phyloP scores from a whole-genome alignment of 2,888 invertebrate species.

The Amphipyra berbera region DNA sequence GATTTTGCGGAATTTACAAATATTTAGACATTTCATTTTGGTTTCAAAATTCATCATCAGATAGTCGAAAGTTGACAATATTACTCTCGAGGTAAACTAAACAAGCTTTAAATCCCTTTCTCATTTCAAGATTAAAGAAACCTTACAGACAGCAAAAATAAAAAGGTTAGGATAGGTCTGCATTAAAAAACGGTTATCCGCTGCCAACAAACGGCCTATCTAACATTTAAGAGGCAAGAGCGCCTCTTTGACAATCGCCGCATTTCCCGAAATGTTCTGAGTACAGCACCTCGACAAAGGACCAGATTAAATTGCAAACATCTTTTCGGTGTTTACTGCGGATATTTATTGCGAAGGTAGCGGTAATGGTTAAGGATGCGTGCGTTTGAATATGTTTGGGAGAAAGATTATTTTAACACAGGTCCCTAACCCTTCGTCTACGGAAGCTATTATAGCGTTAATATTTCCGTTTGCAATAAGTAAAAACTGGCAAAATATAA shows the following conservation, averaged over 20 bases:
- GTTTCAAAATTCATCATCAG: neutral
- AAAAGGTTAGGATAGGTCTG: conserved; percentile 4
- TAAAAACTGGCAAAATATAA: neutral
- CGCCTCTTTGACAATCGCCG: conserved; percentile 52
- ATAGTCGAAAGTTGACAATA: too few species aligned
- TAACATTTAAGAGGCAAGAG: conserved; percentile 28
- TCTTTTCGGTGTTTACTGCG: conserved; percentile 14
- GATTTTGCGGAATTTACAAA: conserved; percentile 10
- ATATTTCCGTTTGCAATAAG: conserved; percentile 40
- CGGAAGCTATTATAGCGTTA: conserved; percentile 22
- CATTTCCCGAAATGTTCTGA: conserved; percentile 25
- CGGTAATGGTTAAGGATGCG: conserved; percentile 24
- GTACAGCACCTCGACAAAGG: conserved; percentile 44
- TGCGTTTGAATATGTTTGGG: conserved; percentile 17
- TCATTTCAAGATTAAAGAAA: conserved; percentile 17
- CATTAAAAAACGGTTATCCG: conserved; percentile 43
- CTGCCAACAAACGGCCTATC: conserved; percentile 28
- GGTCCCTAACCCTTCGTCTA: conserved; percentile 19
- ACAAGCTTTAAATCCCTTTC: neutral
- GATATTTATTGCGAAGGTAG: conserved; percentile 35
- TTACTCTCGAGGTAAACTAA: neutral
- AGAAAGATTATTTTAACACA: conserved; percentile 24
- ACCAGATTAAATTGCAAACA: conserved; percentile 49
- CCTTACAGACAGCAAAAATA: conserved; percentile 1
- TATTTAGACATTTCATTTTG: neutral